Percentiles rank a stretch among this genome's conserved stretches.
Conservation (phyloP, 2,113 vertebrate genomes). For the Lampris incognitus region DNA sequence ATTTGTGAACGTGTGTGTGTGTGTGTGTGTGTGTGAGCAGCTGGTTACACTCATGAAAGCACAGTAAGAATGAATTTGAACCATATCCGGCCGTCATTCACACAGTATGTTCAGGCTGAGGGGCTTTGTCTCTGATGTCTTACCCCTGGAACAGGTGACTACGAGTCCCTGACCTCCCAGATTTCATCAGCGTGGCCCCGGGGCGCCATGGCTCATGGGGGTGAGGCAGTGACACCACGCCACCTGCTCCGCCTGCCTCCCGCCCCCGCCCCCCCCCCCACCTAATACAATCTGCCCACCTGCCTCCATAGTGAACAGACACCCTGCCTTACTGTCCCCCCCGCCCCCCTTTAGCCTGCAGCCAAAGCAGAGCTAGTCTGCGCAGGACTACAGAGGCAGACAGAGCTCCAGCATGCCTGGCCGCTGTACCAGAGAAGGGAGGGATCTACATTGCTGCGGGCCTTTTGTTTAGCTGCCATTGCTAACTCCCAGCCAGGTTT, state of each 20-base stretch:
- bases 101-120: neutral
- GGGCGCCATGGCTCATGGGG: slow-evolving; percentile 14
- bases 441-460: slow-evolving; percentile 58
- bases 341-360: slow-evolving; percentile 58
- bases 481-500: slow-evolving; percentile 42
- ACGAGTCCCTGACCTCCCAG: slow-evolving; percentile 12
- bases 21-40: neutral
- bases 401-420: slow-evolving; percentile 60
- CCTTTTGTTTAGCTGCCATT: slow-evolving; percentile 68
- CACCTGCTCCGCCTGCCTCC: slow-evolving; percentile 52
- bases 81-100: slow-evolving; percentile 19
- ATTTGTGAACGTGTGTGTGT: too few species aligned
- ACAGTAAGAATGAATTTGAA: slow-evolving; percentile 16
- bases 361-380: slow-evolving; percentile 59
- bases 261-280: slow-evolving; percentile 17
- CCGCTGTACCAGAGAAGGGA: slow-evolving; percentile 62
- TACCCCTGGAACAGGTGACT: slow-evolving; percentile 33
- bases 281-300: slow-evolving; percentile 59
- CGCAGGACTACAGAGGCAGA: slow-evolving; percentile 64
- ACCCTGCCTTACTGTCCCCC: slow-evolving; percentile 57
- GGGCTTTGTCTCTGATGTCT: slow-evolving; percentile 37
- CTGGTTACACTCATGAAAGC: slow-evolving; percentile 3
- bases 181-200: slow-evolving; percentile 36
- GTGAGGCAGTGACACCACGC: slow-evolving; percentile 18
- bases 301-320: slow-evolving; percentile 63